Evolutionary conservation across 2,888 invertebrate species (phyloP).

Genomic region (Tetranychus truncatus): DNA sequence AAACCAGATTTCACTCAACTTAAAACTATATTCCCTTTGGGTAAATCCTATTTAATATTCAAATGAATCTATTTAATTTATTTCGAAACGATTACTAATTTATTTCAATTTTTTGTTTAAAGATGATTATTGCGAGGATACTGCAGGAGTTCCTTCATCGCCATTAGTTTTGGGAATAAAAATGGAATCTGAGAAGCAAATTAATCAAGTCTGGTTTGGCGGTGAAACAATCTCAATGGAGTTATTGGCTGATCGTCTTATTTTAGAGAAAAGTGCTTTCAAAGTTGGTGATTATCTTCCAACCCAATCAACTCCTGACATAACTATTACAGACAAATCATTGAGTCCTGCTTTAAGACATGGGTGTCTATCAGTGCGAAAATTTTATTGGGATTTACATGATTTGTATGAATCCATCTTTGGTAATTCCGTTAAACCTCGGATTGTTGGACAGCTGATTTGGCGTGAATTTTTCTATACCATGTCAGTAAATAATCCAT

Average conservation of each 20-base stretch:
- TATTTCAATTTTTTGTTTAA: background rate
- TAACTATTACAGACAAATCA: background rate
- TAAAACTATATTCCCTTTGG: background rate
- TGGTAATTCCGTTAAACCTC: conserved; percentile 38
- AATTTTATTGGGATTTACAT: conserved; percentile 61
- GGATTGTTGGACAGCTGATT: conserved; percentile 52
- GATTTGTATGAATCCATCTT: conserved; percentile 38
- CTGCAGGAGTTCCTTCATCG: conserved; percentile 45
- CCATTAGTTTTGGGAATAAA: conserved; percentile 51
- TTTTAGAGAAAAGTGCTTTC: background rate
- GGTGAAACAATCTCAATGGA: conserved; percentile 53
- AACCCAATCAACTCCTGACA: background rate
- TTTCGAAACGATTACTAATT: background rate
- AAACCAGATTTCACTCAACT: background rate
- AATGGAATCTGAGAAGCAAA: background rate
- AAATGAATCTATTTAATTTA: background rate
- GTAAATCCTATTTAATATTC: background rate
- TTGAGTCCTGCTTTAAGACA: conserved; percentile 56
- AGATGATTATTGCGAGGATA: background rate
- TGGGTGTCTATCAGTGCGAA: conserved; percentile 61
- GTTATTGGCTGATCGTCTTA: conserved; percentile 31
- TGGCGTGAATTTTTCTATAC: conserved; percentile 13
- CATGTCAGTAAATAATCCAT: conserved; percentile 56
- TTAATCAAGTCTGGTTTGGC: conserved; percentile 50
- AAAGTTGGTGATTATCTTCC: conserved; percentile 9